These are phyloP conservation scores for Nomada ferruginata DNA, from an alignment of 2,888 invertebrate species.

Conservation along the genomic window DNA sequence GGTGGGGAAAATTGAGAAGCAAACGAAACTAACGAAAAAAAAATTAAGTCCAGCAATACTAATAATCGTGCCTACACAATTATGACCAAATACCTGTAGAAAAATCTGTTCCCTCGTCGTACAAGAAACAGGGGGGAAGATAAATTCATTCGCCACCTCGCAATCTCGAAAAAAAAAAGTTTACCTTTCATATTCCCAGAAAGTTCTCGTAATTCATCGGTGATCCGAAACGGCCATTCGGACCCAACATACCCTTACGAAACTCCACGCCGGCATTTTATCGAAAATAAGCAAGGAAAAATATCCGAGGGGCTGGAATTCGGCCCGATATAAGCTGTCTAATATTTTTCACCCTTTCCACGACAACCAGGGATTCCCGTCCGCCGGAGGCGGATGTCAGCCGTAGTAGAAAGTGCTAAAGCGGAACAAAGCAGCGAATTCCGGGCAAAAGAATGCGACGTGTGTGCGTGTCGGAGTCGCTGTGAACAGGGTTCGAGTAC, in stretches of 20 bases:
- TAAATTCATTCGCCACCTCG: not conserved
- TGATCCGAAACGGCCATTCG: not conserved
- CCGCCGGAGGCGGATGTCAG: slow-evolving; percentile 36
- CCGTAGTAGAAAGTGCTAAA: slow-evolving; percentile 49
- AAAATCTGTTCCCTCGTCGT: too few species aligned
- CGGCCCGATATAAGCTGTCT: slow-evolving; percentile 60
- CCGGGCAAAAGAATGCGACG: slow-evolving; percentile 69
- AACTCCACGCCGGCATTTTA: slow-evolving; percentile 9
- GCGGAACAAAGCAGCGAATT: slow-evolving; percentile 69
- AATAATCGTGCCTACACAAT: not conserved
- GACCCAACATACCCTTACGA: slow-evolving; percentile 1
- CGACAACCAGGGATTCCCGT: slow-evolving; percentile 47
- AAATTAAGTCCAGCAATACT: too few species aligned
- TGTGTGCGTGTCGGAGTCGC: slow-evolving; percentile 35
- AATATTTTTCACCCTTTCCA: slow-evolving; percentile 60
- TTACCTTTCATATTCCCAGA: not conserved
- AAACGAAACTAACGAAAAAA: too few species aligned
- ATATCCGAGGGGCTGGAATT: slow-evolving; percentile 34
- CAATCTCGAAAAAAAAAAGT: slow-evolving; percentile 7
- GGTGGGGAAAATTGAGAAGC: too few species aligned
- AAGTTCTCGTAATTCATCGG: slow-evolving; percentile 24
- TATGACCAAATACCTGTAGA: too few species aligned
- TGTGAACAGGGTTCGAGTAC: not conserved
- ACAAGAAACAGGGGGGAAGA: too few species aligned
- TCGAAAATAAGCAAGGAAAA: slow-evolving; percentile 24